A percentile compares a stretch with the other conserved stretches of the same genome.
Conservation (phyloP, 2,797 vertebrate species). For the Peromyscus nudipes region DNA sequence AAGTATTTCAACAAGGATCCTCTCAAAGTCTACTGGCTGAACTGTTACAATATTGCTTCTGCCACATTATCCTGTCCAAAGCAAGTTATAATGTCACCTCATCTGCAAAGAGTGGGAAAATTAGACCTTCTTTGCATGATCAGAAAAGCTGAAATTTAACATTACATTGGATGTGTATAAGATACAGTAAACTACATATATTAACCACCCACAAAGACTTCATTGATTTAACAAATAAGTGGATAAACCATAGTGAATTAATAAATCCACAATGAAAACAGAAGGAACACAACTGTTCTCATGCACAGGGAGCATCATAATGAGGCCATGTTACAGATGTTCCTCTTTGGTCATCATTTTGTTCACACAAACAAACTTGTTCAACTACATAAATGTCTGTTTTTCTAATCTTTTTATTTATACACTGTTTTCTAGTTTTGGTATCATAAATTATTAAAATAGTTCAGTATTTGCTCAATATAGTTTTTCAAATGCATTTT, state of each 20-base stretch:
- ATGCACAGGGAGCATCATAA: neutral
- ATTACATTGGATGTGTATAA: neutral
- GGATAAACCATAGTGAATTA: neutral
- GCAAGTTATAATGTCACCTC: neutral
- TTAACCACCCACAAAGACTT: neutral
- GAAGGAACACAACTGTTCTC: neutral
- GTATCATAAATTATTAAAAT: neutral
- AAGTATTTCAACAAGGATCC: neutral
- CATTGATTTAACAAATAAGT: neutral
- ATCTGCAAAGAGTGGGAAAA: neutral
- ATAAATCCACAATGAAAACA: neutral
- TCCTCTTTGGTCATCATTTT: conserved; percentile 23
- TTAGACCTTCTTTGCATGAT: neutral
- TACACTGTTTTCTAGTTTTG: neutral
- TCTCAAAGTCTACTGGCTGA: neutral
- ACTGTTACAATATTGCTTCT: neutral
- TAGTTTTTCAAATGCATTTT: neutral
- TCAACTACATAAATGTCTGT: neutral
- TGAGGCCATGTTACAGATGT: neutral
- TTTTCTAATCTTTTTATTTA: conserved; percentile 11
- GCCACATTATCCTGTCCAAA: neutral
- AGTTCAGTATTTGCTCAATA: conserved; percentile 31
- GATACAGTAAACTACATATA: neutral
- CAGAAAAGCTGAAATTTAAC: neutral
- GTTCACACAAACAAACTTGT: neutral